Conservation (phyloP, 2,797 vertebrate species). For the Lemur catta region DNA sequence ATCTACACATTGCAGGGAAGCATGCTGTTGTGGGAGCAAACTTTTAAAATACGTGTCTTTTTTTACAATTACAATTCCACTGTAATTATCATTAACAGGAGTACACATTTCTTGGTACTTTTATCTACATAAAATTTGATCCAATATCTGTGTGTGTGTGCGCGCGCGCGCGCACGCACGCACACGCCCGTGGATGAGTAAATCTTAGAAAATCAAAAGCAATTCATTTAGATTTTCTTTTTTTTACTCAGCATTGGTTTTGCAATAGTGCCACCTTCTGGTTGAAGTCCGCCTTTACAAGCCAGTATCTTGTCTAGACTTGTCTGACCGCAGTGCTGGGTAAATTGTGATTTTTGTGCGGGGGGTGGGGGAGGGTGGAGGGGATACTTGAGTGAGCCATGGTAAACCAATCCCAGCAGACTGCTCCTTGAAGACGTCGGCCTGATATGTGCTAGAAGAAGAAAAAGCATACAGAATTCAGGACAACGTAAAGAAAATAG, state of each 20-base stretch:
- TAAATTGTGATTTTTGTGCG: neutral
- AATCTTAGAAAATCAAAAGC: conserved; percentile 2
- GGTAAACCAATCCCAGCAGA: neutral
- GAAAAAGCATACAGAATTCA: neutral
- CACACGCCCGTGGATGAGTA: too few relatives aligned
- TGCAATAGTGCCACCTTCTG: conserved; percentile 57
- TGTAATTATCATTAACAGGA: neutral
- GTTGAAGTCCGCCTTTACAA: neutral
- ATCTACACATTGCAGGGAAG: neutral
- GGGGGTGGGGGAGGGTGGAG: too few relatives aligned
- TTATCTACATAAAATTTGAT: neutral
- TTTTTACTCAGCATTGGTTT: conserved; percentile 16
- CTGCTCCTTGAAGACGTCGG: neutral
- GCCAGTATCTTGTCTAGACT: neutral
- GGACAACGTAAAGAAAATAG: neutral
- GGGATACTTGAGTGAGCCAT: neutral
- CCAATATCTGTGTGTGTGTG: neutral
- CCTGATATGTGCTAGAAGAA: neutral
- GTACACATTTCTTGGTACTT: neutral
- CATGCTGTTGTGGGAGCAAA: neutral
- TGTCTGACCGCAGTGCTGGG: accelerated
- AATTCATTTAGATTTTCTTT: neutral
- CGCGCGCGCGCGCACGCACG: too few relatives aligned
- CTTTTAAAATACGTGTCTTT: neutral
- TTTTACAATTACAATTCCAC: neutral